Base-by-base conservation (phyloP, 2,888 invertebrate genomes). In the Drosophila anomalata region DNA sequence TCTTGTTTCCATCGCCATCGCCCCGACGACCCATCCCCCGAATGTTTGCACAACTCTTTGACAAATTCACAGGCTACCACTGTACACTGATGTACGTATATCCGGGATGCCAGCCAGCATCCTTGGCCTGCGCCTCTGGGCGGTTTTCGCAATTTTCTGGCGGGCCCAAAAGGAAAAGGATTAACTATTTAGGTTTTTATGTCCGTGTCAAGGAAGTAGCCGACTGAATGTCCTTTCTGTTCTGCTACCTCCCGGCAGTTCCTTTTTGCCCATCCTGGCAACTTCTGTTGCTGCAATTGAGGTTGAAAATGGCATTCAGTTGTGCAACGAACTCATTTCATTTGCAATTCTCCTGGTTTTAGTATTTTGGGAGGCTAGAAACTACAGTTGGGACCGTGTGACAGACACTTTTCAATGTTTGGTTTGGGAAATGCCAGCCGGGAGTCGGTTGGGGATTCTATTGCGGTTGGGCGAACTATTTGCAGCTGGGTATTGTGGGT, bases 11-110 rank as follows among this genome's bases (percentile, higher is more conserved):
- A 48, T 24, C 61, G 17, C 17, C 9, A 20, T n/a, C n/a, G n/a
- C n/a, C n/a, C n/a, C n/a, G n/a, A n/a, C n/a, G n/a, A 14, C 53
- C 50, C 56, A 39, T 54, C 26, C 44, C 50, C 58, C 59, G 67
- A 42, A 62, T 68, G 73, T 79, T 76, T 82, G 82, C 85, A 75
- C 85, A 85, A 79, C 82, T 82, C 83, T 85, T 83, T 84, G 82
- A 80, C 83, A 80, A 80, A 83, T 86, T 86, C 86, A 79, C 86
- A 86, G 80, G 71, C 78, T 75, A 75, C 77, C 70, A 67, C 8
- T 17, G 9, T n/a, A 20, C 42, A 17, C 12, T 3, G 2, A 33
- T 3, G 12, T 33, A 33, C 2, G 36, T 36, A 36, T n/a, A 36
- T 36, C n/a, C 36, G n/a, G 36, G 48, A 26, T 17, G 12, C 36